These are phyloP conservation scores for Epinotia bilunana DNA, from an alignment of 2,888 invertebrate species.

Conservation along the genomic window DNA sequence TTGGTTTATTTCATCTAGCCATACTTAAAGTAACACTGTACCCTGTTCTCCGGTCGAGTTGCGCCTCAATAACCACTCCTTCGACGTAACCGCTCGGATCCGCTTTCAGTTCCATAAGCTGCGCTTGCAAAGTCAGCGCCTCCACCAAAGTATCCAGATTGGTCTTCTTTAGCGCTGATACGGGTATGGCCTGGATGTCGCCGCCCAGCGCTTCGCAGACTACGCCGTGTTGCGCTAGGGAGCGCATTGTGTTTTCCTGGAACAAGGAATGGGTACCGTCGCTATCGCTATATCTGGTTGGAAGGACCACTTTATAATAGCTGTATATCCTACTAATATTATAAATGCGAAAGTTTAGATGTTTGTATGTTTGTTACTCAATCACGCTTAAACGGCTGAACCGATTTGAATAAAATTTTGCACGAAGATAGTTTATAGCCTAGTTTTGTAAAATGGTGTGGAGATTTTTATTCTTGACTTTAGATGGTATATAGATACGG, in stretches of 20 bases:
- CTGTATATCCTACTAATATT: too few species aligned
- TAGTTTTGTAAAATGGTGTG: too few species aligned
- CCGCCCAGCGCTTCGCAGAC: conserved; percentile 95
- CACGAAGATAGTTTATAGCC: too few species aligned
- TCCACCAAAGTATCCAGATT: conserved; percentile 92
- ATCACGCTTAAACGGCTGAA: too few species aligned
- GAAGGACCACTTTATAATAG: too few species aligned
- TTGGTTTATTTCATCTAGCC: conserved; percentile 86
- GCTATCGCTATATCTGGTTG: neutral
- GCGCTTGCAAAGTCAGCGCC: conserved; percentile 92
- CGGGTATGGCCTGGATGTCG: conserved; percentile 94
- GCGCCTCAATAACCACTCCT: conserved; percentile 95
- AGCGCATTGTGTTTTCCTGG: conserved; percentile 89
- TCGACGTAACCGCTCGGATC: conserved; percentile 94
- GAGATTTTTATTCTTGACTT: too few species aligned
- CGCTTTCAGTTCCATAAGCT: conserved; percentile 93
- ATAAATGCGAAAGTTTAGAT: too few species aligned
- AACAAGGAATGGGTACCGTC: neutral
- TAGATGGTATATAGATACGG: too few species aligned
- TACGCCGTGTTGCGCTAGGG: conserved; percentile 91
- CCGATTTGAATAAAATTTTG: too few species aligned
- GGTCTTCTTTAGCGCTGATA: conserved; percentile 94
- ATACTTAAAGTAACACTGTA: conserved; percentile 54
- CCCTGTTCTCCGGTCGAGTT: conserved; percentile 87
- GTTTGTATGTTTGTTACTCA: too few species aligned